These are phyloP conservation scores for Diachrysia chrysitis DNA, from an alignment of 2,888 invertebrate species.

Conservation along the genomic window DNA sequence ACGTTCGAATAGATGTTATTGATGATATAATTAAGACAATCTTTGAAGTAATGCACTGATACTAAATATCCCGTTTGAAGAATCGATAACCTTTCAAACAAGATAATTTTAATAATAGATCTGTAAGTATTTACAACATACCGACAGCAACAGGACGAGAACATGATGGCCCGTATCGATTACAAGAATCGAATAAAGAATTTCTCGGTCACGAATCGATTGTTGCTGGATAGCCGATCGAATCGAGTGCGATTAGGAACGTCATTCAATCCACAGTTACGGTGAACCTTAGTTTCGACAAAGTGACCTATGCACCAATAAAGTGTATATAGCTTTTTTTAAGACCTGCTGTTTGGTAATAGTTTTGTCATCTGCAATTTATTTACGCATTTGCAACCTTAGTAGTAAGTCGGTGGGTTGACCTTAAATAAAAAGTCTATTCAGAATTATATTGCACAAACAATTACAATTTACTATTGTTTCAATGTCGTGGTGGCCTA, in stretches of 20 bases:
- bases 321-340: not conserved
- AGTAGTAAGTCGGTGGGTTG: not conserved
- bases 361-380: not conserved
- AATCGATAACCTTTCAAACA: conserved; percentile 47
- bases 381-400: not conserved
- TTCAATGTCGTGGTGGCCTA: no score
- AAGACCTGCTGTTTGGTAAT: not conserved
- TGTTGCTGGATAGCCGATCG: conserved; percentile 50
- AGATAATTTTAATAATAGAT: conserved; percentile 39
- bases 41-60: not conserved
- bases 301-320: conserved; percentile 23
- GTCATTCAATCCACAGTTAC: conserved; percentile 34
- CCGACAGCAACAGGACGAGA: conserved; percentile 15
- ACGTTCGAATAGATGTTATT: not conserved
- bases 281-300: conserved; percentile 25
- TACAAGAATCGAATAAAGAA: conserved; percentile 60
- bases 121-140: conserved; percentile 29
- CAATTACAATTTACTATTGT: no score
- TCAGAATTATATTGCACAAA: not conserved
- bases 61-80: not conserved
- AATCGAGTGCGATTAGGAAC: conserved; percentile 46
- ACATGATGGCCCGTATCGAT: conserved; percentile 65
- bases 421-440: not conserved
- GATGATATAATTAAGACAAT: not conserved
- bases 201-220: conserved; percentile 68